Percentiles rank a stretch among this genome's conserved stretches.
phyloP scores from a whole-genome alignment of 2,888 invertebrate species.

The Limnephilus marmoratus region DNA sequence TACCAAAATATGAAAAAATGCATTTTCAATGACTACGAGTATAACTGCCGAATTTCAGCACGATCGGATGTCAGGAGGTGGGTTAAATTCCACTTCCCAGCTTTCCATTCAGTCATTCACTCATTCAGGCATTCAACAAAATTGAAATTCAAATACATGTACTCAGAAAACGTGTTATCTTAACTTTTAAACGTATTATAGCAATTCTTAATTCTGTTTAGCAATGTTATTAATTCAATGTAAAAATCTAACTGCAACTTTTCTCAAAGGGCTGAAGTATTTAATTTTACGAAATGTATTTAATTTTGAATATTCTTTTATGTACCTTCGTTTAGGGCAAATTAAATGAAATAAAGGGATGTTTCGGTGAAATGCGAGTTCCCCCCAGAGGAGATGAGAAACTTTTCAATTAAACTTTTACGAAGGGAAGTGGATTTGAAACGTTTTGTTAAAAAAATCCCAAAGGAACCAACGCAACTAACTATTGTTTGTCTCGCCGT shows the following conservation, averaged over 20 bases:
- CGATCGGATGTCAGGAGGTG: too few species aligned
- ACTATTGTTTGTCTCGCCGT: neutral
- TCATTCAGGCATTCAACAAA: too few species aligned
- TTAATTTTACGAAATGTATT: neutral
- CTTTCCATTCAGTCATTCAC: too few species aligned
- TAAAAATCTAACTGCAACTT: neutral
- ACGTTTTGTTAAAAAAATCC: neutral
- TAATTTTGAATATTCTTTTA: neutral
- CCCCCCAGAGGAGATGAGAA: constrained; percentile 47
- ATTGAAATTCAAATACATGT: too few species aligned
- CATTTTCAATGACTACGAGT: too few species aligned
- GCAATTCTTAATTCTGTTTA: neutral
- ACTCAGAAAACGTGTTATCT: too few species aligned
- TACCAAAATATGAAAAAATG: too few species aligned
- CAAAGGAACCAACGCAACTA: neutral
- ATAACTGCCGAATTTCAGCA: too few species aligned
- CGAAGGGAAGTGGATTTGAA: constrained; percentile 18
- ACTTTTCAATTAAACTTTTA: constrained; percentile 64
- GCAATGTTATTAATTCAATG: neutral
- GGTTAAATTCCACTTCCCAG: too few species aligned
- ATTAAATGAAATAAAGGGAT: constrained; percentile 2
- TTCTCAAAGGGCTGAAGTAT: neutral
- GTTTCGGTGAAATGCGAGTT: constrained; percentile 6
- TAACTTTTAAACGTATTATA: too few species aligned
- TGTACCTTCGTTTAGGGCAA: neutral